Conservation (phyloP, 2,113 vertebrate genomes). For the Dromaius novaehollandiae region DNA sequence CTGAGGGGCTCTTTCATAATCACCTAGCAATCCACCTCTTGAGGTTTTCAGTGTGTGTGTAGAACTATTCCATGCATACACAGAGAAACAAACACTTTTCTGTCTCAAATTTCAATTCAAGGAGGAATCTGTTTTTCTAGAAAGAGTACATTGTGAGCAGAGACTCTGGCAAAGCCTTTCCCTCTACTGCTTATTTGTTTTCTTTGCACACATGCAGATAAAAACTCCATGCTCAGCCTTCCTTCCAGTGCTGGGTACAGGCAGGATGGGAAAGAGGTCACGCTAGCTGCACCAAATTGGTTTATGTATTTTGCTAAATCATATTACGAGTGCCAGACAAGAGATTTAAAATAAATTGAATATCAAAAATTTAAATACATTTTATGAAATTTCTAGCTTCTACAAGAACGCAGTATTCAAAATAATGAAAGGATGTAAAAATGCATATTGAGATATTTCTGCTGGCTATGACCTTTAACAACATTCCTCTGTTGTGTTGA, state of each 20-base stretch:
- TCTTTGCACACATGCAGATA: background rate
- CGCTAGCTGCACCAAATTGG: background rate
- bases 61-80: background rate
- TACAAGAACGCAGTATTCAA: background rate
- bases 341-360: constrained; percentile 42
- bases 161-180: background rate
- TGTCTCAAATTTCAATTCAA: background rate
- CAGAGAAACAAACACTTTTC: background rate
- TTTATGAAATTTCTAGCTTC: constrained; percentile 37
- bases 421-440: background rate
- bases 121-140: background rate
- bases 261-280: background rate
- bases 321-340: background rate
- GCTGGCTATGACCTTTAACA: background rate
- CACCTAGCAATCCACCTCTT: background rate
- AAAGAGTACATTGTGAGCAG: background rate
- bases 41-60: background rate
- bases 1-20: no score
- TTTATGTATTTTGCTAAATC: background rate
- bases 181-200: background rate
- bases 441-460: constrained; percentile 20
- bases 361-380: constrained; percentile 46
- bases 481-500: background rate
- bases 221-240: background rate
- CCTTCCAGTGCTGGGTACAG: background rate